Conservation (phyloP, 2,888 invertebrate species). For the Petrolisthes manimaculis region DNA sequence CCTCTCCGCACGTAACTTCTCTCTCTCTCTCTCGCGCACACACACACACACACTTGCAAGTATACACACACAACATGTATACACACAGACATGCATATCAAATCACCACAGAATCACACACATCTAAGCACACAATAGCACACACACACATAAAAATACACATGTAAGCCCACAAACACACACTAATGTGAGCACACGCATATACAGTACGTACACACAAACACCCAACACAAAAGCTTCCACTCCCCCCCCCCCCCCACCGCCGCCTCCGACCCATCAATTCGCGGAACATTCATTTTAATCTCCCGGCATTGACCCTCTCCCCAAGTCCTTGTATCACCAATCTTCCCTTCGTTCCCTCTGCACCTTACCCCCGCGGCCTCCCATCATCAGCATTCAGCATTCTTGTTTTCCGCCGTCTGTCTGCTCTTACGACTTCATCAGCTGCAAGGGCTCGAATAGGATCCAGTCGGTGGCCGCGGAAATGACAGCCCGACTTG, state of each 20-base stretch:
- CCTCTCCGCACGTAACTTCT: not conserved
- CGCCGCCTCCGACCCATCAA: not conserved
- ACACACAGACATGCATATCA: not conserved
- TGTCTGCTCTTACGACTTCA: not conserved
- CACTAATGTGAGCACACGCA: too few relatives aligned
- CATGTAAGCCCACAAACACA: too few relatives aligned
- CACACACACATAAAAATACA: not conserved
- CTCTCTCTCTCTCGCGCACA: too few relatives aligned
- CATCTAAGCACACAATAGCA: not conserved
- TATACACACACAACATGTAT: not conserved
- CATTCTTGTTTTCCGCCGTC: not conserved
- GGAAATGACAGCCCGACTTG: slow-evolving; percentile 17
- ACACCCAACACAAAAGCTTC: too few relatives aligned
- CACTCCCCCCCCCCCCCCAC: not conserved
- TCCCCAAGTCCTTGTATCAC: not conserved
- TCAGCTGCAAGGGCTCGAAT: not conserved
- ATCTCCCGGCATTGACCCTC: not conserved
- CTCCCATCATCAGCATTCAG: not conserved
- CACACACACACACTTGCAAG: not conserved
- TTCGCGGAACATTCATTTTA: not conserved
- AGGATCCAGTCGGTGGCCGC: not conserved
- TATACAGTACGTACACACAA: too few relatives aligned
- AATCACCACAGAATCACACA: too few relatives aligned
- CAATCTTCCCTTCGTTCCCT: not conserved
- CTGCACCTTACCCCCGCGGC: slow-evolving; percentile 1